phyloP scores from a whole-genome alignment of 2,888 invertebrate species.

The Apeira syringaria region DNA sequence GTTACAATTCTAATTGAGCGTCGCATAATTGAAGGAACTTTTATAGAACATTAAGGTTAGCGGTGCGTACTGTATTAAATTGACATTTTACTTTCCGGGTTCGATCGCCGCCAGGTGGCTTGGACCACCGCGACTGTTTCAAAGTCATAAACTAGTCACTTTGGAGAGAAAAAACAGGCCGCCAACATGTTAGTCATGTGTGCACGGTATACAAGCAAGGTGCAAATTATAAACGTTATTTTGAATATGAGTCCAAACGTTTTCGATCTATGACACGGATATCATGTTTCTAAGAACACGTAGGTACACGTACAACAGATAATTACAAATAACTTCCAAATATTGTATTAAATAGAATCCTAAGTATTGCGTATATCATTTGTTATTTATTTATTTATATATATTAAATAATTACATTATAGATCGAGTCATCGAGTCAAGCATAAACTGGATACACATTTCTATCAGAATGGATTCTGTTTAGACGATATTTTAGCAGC shows the following conservation, averaged over 20 bases:
- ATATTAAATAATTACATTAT: too few species aligned
- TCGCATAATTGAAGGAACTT: constrained; percentile 1
- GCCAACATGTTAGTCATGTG: constrained; percentile 72
- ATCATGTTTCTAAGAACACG: too few species aligned
- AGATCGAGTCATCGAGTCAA: too few species aligned
- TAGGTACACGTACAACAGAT: too few species aligned
- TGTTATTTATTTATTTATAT: too few species aligned
- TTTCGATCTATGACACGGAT: constrained; percentile 64
- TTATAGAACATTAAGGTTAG: constrained; percentile 28
- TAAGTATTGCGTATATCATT: too few species aligned
- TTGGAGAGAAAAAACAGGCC: constrained; percentile 65
- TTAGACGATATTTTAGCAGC: not conserved
- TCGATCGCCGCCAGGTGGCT: constrained; percentile 51
- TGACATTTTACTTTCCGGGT: constrained; percentile 73
- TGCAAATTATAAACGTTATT: constrained; percentile 59
- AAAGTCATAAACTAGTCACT: constrained; percentile 78
- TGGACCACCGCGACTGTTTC: constrained; percentile 70
- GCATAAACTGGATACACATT: not conserved
- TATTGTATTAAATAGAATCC: too few species aligned
- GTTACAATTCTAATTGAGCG: constrained; percentile 22
- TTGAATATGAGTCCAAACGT: constrained; percentile 48
- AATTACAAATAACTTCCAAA: too few species aligned
- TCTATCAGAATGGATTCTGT: not conserved
- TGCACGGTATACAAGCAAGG: constrained; percentile 74
- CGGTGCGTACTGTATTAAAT: constrained; percentile 46